These are phyloP conservation scores for Sebastes paucispinis DNA, from an alignment of 2,797 vertebrate species.

Conservation along the genomic window DNA sequence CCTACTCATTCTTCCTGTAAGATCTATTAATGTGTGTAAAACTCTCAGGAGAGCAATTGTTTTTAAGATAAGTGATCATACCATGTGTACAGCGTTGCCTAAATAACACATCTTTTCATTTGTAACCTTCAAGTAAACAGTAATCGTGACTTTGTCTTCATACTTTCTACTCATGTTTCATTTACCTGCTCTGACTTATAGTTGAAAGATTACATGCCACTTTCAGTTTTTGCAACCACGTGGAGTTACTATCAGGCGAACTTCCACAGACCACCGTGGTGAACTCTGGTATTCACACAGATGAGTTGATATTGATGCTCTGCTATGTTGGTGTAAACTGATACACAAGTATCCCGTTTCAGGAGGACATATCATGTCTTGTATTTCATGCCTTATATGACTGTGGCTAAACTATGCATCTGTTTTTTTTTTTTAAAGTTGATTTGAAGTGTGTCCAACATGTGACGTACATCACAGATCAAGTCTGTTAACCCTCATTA, in stretches of 20 bases:
- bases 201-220: background rate
- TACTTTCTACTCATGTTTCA: background rate
- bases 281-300: constrained; percentile 34
- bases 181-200: background rate
- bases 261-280: background rate
- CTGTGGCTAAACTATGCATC: background rate
- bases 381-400: constrained; percentile 16
- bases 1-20: background rate
- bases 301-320: constrained; percentile 15
- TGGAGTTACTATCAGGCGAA: background rate
- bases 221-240: background rate
- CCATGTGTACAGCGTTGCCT: background rate
- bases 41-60: background rate
- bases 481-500: background rate
- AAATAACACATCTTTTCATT: background rate
- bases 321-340: constrained; percentile 25
- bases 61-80: background rate
- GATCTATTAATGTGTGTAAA: background rate
- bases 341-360: constrained; percentile 20
- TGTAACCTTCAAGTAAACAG: background rate
- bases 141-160: background rate
- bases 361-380: constrained; percentile 20
- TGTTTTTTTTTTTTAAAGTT: background rate
- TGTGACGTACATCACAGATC: background rate
- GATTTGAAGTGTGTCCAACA: background rate